These are phyloP conservation scores for Piezodorus guildinii DNA, from an alignment of 1,140 invertebrate species.

Conservation along the genomic window DNA sequence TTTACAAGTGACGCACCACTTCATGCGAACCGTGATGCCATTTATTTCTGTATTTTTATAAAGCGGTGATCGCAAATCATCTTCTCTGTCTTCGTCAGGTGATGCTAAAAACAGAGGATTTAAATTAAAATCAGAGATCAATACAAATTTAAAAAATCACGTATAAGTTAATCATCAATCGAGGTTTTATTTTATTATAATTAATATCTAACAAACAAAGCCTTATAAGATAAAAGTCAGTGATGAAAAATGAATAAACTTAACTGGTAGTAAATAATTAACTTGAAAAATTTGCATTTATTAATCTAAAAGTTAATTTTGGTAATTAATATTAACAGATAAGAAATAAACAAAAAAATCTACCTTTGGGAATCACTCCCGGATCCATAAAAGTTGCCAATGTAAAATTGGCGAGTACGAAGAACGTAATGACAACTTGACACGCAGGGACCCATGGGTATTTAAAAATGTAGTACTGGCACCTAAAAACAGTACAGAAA, in stretches of 20 bases:
- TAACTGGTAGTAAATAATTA: too few relatives aligned
- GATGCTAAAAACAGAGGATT: conserved; percentile 50
- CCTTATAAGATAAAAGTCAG: too few relatives aligned
- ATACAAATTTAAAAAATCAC: background rate
- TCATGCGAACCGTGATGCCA: conserved; percentile 96
- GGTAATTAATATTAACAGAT: background rate
- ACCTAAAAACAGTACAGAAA: conserved; percentile 50
- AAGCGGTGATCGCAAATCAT: conserved; percentile 92
- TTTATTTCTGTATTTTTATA: conserved; percentile 98
- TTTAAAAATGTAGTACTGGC: conserved; percentile 66
- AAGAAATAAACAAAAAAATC: background rate
- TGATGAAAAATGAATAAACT: too few relatives aligned
- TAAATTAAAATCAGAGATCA: too few relatives aligned
- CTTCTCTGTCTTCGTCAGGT: conserved; percentile 90
- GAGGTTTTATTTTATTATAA: too few relatives aligned
- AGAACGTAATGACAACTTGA: conserved; percentile 89
- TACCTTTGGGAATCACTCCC: conserved; percentile 96
- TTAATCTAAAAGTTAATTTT: background rate
- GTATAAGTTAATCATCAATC: too few relatives aligned
- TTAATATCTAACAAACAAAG: too few relatives aligned
- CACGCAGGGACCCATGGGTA: conserved; percentile 82
- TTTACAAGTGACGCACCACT: conserved; percentile 99
- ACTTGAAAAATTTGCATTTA: too few relatives aligned
- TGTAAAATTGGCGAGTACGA: conserved; percentile 95
- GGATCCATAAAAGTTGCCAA: conserved; percentile 99